Percentiles rank a stretch among this genome's conserved stretches.
Conservation (phyloP, 2,888 invertebrate genomes). For the Corythucha ciliata region DNA sequence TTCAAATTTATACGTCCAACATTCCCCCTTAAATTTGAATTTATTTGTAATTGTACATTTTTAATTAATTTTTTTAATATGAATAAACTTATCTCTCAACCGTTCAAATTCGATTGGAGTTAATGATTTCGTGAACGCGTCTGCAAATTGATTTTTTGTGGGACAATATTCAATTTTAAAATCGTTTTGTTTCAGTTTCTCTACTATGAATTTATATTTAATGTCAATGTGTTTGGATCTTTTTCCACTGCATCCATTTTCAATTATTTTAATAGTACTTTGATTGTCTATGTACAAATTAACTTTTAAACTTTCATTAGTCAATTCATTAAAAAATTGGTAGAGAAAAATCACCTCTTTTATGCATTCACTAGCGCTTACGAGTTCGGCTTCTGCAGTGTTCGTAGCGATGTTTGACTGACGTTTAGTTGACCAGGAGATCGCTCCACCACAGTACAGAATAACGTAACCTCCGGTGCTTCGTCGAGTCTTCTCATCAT, state of each 20-base stretch:
- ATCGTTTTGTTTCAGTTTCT: conserved; percentile 10
- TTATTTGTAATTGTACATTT: too few relatives aligned
- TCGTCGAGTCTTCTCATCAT: conserved; percentile 14
- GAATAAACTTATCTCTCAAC: conserved; percentile 1
- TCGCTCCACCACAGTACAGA: conserved; percentile 31
- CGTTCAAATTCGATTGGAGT: conserved; percentile 16
- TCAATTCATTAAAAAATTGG: conserved; percentile 29
- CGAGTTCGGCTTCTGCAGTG: conserved; percentile 21
- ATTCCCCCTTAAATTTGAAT: too few relatives aligned
- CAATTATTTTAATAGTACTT: conserved; percentile 30
- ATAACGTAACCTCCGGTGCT: conserved; percentile 21
- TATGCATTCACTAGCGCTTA: conserved; percentile 31
- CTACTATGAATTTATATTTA: conserved; percentile 25
- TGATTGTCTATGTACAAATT: conserved; percentile 29
- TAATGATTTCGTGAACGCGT: conserved; percentile 32
- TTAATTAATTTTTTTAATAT: too few relatives aligned
- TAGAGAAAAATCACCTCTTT: conserved; percentile 33
- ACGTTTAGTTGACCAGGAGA: conserved; percentile 30
- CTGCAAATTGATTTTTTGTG: conserved; percentile 30
- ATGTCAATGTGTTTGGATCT: conserved; percentile 32
- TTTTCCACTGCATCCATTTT: conserved; percentile 24
- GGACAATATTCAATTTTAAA: conserved; percentile 27
- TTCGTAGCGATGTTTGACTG: conserved; percentile 8
- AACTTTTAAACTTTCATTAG: conserved; percentile 2
- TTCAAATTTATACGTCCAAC: too few relatives aligned